A percentile compares a stretch with the other conserved stretches of the same genome.
Evolutionary conservation across 2,797 vertebrate species (phyloP).

Genomic region (Alcedo quadribrachys): DNA sequence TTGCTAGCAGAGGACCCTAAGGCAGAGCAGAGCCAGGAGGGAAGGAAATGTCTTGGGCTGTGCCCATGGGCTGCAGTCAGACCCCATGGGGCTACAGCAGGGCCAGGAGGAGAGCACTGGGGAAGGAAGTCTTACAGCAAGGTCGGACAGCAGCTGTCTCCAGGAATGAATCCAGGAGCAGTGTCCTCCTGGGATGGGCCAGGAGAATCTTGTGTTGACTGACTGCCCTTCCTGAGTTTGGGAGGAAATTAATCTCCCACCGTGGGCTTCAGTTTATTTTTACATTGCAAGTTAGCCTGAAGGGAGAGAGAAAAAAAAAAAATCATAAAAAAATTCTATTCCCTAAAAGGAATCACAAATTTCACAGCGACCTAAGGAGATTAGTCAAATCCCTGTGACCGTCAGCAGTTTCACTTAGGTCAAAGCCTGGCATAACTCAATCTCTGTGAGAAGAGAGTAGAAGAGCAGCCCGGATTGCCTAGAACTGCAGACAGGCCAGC

Average conservation of each 20-base stretch:
- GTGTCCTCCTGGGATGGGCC: constrained; percentile 52
- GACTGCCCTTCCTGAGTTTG: constrained; percentile 46
- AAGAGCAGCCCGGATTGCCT: background rate
- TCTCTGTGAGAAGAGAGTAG: constrained; percentile 59
- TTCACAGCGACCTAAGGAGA: constrained; percentile 62
- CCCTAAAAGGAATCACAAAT: constrained; percentile 62
- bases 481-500: background rate
- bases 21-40: constrained; percentile 1
- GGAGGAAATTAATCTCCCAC: constrained; percentile 62
- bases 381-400: constrained; percentile 63
- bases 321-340: constrained; percentile 37
- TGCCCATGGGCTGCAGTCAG: constrained; percentile 5
- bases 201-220: constrained; percentile 54
- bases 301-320: constrained; percentile 5
- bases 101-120: background rate
- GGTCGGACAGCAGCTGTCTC: constrained; percentile 59
- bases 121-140: constrained; percentile 48
- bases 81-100: background rate
- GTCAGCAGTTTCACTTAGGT: constrained; percentile 65
- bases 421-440: constrained; percentile 71
- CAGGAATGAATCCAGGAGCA: constrained; percentile 62
- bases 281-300: constrained; percentile 7
- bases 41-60: constrained; percentile 32
- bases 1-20: background rate
- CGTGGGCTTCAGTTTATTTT: constrained; percentile 51